Evolutionary conservation across 2,113 vertebrate genomes (phyloP).

Genomic region (Collichthys lucidus): DNA sequence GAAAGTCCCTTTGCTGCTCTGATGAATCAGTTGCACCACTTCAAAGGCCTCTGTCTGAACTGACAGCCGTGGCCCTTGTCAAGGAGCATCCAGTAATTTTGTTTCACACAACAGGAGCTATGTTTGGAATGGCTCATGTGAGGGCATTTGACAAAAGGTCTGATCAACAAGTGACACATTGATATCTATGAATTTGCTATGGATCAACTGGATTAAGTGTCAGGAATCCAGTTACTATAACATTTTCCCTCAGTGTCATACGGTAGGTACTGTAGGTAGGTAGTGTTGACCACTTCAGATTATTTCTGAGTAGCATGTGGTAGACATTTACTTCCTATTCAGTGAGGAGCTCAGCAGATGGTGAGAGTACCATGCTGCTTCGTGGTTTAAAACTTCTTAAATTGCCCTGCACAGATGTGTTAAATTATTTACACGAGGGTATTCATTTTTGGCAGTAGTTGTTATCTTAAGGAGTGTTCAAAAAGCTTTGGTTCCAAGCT

Average conservation of each 20-base stretch:
- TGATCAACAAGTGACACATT: constrained; percentile 42
- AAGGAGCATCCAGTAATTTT: constrained; percentile 26
- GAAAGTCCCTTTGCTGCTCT: constrained; percentile 44
- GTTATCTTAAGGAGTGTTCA: background rate
- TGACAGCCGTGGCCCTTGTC: constrained; percentile 23
- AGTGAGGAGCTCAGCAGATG: background rate
- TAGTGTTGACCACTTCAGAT: constrained; percentile 18
- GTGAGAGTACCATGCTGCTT: background rate
- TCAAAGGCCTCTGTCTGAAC: constrained; percentile 30
- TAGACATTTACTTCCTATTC: background rate
- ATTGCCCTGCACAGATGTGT: background rate
- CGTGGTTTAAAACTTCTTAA: background rate
- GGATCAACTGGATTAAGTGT: constrained; percentile 48
- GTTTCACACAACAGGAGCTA: constrained; percentile 50
- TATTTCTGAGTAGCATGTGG: background rate
- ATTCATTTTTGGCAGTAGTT: background rate
- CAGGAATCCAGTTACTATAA: constrained; percentile 52
- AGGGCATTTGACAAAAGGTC: constrained; percentile 48
- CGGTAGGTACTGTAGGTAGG: constrained; percentile 5
- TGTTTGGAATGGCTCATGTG: constrained; percentile 64
- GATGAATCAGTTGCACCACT: constrained; percentile 45
- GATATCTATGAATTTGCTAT: constrained; percentile 39
- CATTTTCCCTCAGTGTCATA: background rate
- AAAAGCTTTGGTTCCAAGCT: no score
- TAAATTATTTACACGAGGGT: background rate